phyloP scores from a whole-genome alignment of 2,888 invertebrate species.

The Ceramica pisi region DNA sequence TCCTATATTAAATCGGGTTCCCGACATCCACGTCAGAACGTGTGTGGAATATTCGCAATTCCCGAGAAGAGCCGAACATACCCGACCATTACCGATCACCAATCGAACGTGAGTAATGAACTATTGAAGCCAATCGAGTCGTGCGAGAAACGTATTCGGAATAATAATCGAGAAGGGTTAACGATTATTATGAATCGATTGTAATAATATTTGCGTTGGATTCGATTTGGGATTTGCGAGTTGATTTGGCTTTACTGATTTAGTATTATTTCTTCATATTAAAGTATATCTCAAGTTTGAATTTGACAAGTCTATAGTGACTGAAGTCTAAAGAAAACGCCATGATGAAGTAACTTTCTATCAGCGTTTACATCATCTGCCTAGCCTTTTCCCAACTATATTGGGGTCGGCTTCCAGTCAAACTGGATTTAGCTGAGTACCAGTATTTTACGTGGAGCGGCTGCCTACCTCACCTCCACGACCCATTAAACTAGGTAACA shows the following conservation, averaged over 20 bases:
- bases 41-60: slow-evolving; percentile 46
- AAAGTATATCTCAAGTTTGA: background rate
- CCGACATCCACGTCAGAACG: slow-evolving; percentile 44
- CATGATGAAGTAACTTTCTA: too few species aligned
- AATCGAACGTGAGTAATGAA: slow-evolving; percentile 71
- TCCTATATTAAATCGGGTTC: slow-evolving; percentile 55
- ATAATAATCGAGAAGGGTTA: slow-evolving; percentile 57
- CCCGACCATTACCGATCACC: slow-evolving; percentile 60
- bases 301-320: too few species aligned
- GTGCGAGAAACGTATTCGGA: slow-evolving; percentile 59
- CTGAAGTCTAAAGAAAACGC: too few species aligned
- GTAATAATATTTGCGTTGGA: slow-evolving; percentile 50
- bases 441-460: too few species aligned
- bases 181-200: slow-evolving; percentile 60
- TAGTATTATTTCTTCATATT: slow-evolving; percentile 1
- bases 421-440: too few species aligned
- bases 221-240: slow-evolving; percentile 24
- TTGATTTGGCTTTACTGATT: slow-evolving; percentile 45
- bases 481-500: too few species aligned
- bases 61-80: slow-evolving; percentile 41
- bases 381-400: too few species aligned
- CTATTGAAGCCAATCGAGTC: slow-evolving; percentile 68
- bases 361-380: too few species aligned
- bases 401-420: too few species aligned
- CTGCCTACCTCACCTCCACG: too few species aligned